A percentile compares a stretch with the other conserved stretches of the same genome.
Evolutionary conservation across 2,797 vertebrate genomes (phyloP).

Genomic region (Scyliorhinus canicula): DNA sequence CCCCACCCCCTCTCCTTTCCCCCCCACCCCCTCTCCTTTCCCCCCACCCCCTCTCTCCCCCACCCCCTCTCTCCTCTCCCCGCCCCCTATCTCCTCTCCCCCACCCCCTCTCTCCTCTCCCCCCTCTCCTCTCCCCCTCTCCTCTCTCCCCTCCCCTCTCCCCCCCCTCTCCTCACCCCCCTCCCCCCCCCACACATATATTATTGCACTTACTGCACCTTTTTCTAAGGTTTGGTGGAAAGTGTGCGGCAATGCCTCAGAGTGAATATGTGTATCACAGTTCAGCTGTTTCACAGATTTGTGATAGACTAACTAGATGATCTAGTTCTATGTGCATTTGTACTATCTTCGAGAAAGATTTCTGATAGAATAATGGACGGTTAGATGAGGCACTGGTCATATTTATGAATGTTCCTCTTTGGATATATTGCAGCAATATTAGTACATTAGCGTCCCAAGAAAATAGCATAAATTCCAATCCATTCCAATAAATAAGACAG

Average conservation of each 20-base stretch:
- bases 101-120: too few species aligned
- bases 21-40: neutral
- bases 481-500: neutral
- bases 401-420: neutral
- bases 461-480: slow-evolving; percentile 4
- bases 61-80: too few species aligned
- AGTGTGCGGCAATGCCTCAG: neutral
- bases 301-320: neutral
- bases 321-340: neutral
- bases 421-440: neutral
- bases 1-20: neutral
- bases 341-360: neutral
- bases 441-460: neutral
- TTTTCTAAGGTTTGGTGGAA: neutral
- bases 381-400: neutral
- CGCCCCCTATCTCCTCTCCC: too few species aligned
- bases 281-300: neutral
- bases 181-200: too few species aligned
- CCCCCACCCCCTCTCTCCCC: neutral
- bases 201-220: neutral
- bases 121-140: neutral
- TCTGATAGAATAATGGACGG: neutral
- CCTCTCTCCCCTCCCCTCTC: neutral
- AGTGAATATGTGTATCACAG: neutral
- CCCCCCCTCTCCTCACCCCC: too few species aligned